Conservation (phyloP, 2,888 invertebrate species). For the Acronicta alni region DNA sequence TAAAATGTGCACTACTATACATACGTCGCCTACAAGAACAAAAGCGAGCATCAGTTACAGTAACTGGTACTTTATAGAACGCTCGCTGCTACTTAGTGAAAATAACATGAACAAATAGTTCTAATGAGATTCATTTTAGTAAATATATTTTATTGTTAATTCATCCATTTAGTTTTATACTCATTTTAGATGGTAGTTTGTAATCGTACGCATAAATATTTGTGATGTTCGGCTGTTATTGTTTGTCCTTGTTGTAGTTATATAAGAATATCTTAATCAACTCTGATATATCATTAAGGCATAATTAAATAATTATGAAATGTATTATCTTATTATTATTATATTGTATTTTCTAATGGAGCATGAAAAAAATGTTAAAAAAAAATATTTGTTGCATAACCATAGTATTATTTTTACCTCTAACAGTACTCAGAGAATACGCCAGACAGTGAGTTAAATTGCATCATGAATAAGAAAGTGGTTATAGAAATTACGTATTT, state of each 20-base stretch:
- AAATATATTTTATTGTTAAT: background rate
- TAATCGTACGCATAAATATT: conserved; percentile 46
- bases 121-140: background rate
- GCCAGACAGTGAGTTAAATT: no score
- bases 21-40: no score
- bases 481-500: no score
- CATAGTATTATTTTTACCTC: no score
- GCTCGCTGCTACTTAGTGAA: background rate
- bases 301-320: conserved; percentile 33
- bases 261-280: conserved; percentile 22
- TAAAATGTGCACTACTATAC: no score
- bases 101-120: conserved; percentile 32
- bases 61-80: no score
- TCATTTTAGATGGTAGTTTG: conserved; percentile 20
- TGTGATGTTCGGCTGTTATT: conserved; percentile 61
- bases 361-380: conserved; percentile 69
- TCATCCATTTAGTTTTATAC: conserved; percentile 1
- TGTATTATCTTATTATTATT: conserved; percentile 43
- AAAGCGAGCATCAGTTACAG: no score
- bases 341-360: conserved; percentile 63
- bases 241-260: conserved; percentile 37
- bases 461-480: no score
- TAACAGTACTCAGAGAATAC: no score
- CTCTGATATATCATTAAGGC: conserved; percentile 2
- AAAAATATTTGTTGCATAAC: conserved; percentile 62